Evolutionary conservation across 2,113 vertebrate genomes (phyloP).

Genomic region (Trogon surrucura): DNA sequence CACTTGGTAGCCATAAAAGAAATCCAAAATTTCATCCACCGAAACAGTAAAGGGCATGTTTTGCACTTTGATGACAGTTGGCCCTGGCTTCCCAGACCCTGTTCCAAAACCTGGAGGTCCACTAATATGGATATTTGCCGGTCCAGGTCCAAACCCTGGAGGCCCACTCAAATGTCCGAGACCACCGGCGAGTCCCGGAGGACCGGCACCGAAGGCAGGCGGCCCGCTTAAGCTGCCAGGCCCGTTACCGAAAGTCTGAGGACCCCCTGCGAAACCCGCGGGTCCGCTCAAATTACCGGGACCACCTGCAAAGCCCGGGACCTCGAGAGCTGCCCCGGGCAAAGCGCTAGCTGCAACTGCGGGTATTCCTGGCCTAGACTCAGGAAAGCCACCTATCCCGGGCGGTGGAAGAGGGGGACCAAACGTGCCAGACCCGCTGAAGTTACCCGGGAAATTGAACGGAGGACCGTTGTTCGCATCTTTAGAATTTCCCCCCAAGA

Average conservation of each 20-base stretch:
- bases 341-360: constrained; percentile 85
- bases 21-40: constrained; percentile 98
- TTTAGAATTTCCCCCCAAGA: constrained; percentile 86
- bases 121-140: constrained; percentile 80
- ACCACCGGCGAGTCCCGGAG: constrained; percentile 78
- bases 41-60: constrained; percentile 99
- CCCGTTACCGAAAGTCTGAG: constrained; percentile 88
- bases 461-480: constrained; percentile 86
- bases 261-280: constrained; percentile 82
- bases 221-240: constrained; percentile 81
- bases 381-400: constrained; percentile 86
- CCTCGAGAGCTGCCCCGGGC: constrained; percentile 86
- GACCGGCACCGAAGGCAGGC: constrained; percentile 85
- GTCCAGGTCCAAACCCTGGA: constrained; percentile 80
- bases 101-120: constrained; percentile 84
- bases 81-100: constrained; percentile 86
- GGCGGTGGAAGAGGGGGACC: constrained; percentile 90
- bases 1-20: constrained; percentile 98
- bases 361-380: constrained; percentile 82
- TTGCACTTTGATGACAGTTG: constrained; percentile 95
- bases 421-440: constrained; percentile 87
- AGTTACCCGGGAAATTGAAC: constrained; percentile 86
- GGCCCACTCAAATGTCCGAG: constrained; percentile 82
- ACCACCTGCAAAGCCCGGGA: constrained; percentile 85
- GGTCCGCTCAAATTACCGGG: constrained; percentile 82